Evolutionary conservation across 2,888 invertebrate species (phyloP).

Genomic region (Tinea semifulvella): DNA sequence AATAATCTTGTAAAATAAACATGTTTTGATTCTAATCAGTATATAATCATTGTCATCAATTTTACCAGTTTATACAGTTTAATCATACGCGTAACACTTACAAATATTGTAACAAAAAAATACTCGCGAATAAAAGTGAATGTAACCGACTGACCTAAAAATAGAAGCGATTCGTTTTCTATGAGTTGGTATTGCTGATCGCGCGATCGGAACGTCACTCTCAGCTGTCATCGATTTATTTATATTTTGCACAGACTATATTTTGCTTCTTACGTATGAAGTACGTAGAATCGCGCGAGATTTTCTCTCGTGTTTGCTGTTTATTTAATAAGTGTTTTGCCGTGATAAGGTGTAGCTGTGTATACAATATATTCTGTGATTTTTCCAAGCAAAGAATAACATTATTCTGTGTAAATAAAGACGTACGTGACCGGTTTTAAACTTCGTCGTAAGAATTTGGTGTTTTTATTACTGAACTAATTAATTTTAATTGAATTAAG

Average conservation of each 20-base stretch:
- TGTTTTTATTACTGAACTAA: conserved; percentile 4
- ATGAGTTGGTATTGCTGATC: conserved; percentile 41
- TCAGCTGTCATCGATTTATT: conserved; percentile 44
- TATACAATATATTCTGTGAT: too few relatives aligned
- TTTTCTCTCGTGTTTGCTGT: neutral
- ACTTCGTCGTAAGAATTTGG: neutral
- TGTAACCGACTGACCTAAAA: conserved; percentile 7
- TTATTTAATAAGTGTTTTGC: neutral
- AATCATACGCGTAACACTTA: neutral
- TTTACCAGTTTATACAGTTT: neutral
- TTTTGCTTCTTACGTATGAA: conserved; percentile 1
- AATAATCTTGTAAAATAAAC: neutral
- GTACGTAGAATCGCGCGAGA: neutral
- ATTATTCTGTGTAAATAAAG: too few relatives aligned
- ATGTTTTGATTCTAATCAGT: conserved; percentile 2
- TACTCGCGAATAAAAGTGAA: neutral
- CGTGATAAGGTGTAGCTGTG: neutral
- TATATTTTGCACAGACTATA: conserved; percentile 31
- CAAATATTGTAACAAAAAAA: neutral
- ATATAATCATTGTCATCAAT: neutral
- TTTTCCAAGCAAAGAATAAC: too few relatives aligned
- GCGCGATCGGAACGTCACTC: conserved; percentile 42
- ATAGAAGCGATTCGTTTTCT: conserved; percentile 28
- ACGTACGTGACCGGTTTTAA: too few relatives aligned
- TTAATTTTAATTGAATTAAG: conserved; percentile 8